phyloP scores from a whole-genome alignment of 2,113 vertebrate genomes.

The Calidris pugnax region DNA sequence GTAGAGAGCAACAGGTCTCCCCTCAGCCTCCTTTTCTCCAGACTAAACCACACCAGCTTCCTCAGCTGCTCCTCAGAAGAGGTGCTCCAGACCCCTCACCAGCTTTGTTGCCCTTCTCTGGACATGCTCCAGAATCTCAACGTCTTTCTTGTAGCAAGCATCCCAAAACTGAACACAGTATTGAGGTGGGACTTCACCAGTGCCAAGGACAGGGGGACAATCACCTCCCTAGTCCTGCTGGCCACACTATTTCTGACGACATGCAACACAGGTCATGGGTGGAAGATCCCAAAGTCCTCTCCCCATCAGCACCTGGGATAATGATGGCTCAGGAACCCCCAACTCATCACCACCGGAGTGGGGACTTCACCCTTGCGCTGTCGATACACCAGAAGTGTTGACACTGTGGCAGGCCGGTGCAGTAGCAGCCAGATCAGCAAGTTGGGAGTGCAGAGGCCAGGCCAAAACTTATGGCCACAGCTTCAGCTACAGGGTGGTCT shows the following conservation, averaged over 20 bases:
- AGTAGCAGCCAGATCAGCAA: not conserved
- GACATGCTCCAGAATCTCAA: not conserved
- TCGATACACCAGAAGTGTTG: rapidly evolving
- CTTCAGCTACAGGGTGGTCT: not conserved
- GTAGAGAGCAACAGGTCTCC: not conserved
- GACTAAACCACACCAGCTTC: not conserved
- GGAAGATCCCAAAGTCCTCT: not conserved
- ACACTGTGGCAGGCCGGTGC: not conserved
- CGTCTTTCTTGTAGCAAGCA: not conserved
- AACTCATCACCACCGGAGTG: not conserved
- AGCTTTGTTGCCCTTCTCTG: not conserved
- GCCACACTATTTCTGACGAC: not conserved
- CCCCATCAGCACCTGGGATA: not conserved
- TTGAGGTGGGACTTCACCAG: not conserved
- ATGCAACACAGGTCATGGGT: rapidly evolving
- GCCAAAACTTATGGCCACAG: not conserved
- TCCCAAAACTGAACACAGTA: not conserved
- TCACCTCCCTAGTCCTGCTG: not conserved
- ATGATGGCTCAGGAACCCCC: not conserved
- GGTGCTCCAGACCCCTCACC: not conserved
- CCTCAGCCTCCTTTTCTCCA: not conserved
- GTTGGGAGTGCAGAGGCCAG: not conserved
- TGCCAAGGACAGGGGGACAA: not conserved
- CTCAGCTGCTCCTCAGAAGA: not conserved
- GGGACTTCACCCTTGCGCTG: not conserved